Evolutionary conservation across 2,888 invertebrate species (phyloP), one percentile per base, ranked within the genome.

Genomic region (Ormyrus rosae): DNA sequence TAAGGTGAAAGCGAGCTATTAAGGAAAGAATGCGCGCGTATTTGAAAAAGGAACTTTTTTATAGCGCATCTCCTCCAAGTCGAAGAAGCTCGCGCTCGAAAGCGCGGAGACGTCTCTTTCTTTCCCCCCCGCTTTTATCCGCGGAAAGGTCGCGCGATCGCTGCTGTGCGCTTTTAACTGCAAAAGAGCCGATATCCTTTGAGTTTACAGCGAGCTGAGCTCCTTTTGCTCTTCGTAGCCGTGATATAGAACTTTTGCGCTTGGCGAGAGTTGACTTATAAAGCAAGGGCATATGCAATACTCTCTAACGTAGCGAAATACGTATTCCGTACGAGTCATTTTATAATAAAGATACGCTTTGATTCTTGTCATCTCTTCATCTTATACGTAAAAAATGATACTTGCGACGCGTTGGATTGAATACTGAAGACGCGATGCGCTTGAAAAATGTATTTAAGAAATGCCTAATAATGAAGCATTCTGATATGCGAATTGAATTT

Each of bases 401-500:
- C 46, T 61, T 10, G 69, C 75, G 51, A 46, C 50, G 45, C 7
- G 6, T 55, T 13, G 51, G 53, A 10, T 7, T 7, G 34, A 34
- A 34, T 34, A 4, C 34, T 4, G 34, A 34, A 34, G 34, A 34
- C n/a, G n/a, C 50, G 5, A 58, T 11, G 13, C 13, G 19, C 46
- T 8, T n/a, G 45, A 61, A 61, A 61, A 45, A n/a, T 53, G 61
- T 48, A 60, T 65, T 67, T 45, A n/a, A 9, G 7, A 10, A n/a
- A 72, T 60, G 55, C 50, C 58, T 80, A 75, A 71, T 65, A 55
- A 67, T 71, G n/a, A 55, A 58, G 67, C n/a, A 75, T 13, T 56
- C 74, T 53, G 13, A 55, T 19, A 13, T 45, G 6, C 34, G 48
- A 45, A 63, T 69, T 70, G 46, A 70, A 63, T 77, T 77, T 70